Conservation (phyloP, 2,113 vertebrate species). For the Spizaetus ornatus region DNA sequence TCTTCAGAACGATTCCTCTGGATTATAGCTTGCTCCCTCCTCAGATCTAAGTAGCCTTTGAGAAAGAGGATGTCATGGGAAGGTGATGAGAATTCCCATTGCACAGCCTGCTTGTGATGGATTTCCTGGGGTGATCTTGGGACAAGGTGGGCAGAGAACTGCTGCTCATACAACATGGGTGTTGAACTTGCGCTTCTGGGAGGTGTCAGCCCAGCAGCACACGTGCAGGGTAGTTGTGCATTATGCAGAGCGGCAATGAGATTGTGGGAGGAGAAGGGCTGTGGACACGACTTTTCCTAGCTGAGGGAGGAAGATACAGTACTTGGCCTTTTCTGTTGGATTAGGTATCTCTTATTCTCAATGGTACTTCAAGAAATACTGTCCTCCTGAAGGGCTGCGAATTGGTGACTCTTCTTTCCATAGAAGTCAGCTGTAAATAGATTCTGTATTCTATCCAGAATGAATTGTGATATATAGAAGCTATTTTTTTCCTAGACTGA, state of each 20-base stretch:
- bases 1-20: not conserved
- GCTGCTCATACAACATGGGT: not conserved
- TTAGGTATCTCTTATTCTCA: not conserved
- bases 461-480: not conserved
- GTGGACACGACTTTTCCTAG: not conserved
- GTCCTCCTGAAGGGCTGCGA: not conserved
- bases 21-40: not conserved
- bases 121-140: not conserved
- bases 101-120: not conserved
- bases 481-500: not conserved
- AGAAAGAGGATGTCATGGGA: not conserved
- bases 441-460: accelerated
- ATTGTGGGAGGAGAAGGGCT: not conserved
- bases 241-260: accelerated
- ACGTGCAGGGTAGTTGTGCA: accelerated
- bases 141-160: not conserved
- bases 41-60: not conserved
- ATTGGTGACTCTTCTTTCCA: not conserved
- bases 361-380: not conserved
- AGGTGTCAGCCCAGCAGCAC: not conserved
- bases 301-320: accelerated
- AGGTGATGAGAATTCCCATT: accelerated
- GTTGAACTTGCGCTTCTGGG: accelerated
- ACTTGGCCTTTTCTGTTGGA: not conserved
- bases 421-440: not conserved